phyloP scores from a whole-genome alignment of 2,797 vertebrate species.

The Gastrophryne carolinensis region DNA sequence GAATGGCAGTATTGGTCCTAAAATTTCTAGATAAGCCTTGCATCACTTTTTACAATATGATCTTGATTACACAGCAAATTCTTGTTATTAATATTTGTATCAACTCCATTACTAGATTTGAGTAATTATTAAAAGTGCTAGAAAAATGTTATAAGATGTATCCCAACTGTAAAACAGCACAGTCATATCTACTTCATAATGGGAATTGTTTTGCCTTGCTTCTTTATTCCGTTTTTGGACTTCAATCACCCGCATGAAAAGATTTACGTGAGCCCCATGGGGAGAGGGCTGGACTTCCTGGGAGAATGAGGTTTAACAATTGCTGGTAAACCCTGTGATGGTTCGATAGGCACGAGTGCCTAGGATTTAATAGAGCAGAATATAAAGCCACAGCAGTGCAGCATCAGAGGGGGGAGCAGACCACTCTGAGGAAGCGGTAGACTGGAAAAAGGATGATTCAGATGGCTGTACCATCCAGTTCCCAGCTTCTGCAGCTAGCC shows the following conservation, averaged over 20 bases:
- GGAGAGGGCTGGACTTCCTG: neutral
- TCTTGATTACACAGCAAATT: too few species aligned
- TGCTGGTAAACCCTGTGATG: conserved; percentile 29
- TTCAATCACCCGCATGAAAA: neutral
- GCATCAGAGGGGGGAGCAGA: neutral
- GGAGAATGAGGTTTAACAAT: neutral
- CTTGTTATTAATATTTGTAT: too few species aligned
- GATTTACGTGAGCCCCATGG: neutral
- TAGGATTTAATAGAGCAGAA: conserved; percentile 40
- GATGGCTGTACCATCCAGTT: conserved; percentile 7
- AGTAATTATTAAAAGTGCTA: too few species aligned
- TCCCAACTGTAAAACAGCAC: too few species aligned
- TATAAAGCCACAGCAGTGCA: conserved; percentile 3
- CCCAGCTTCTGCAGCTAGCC: neutral
- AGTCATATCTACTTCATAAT: too few species aligned
- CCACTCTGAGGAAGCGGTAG: conserved; percentile 19
- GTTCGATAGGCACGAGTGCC: conserved; percentile 28
- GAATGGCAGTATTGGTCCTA: too few species aligned
- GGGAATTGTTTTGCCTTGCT: too few species aligned
- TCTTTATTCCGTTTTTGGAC: neutral
- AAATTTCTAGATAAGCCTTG: too few species aligned
- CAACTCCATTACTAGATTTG: too few species aligned
- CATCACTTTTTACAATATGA: too few species aligned
- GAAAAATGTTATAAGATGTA: too few species aligned
- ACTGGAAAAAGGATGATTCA: conserved; percentile 35